Percentiles rank a stretch among this genome's conserved stretches.
These are phyloP conservation scores for Melanogrammus aeglefinus DNA, from an alignment of 2,797 vertebrate species.

Conservation along the genomic window DNA sequence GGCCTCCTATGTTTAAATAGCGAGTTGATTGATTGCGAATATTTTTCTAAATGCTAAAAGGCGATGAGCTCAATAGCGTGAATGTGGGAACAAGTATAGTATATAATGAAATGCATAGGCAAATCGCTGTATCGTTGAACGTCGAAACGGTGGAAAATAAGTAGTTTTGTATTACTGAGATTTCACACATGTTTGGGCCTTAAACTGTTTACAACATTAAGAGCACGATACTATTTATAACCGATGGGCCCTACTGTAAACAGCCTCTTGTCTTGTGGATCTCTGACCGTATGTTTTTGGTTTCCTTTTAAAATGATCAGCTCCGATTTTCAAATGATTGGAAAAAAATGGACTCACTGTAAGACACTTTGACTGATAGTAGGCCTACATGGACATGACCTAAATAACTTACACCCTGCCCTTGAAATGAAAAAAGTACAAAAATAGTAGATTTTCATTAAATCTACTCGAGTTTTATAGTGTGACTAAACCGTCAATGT, in stretches of 20 bases:
- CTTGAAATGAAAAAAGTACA: background rate
- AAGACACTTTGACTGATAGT: background rate
- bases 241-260: constrained; percentile 26
- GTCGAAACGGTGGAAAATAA: constrained; percentile 52
- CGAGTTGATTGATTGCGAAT: background rate
- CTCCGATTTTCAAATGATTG: background rate
- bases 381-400: background rate
- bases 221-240: constrained; percentile 51
- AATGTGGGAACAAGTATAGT: constrained; percentile 30
- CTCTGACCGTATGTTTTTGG: background rate
- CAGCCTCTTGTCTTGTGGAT: background rate
- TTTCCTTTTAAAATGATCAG: background rate
- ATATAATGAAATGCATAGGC: constrained; percentile 47
- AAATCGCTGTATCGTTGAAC: constrained; percentile 26
- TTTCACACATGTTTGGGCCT: constrained; percentile 44
- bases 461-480: background rate
- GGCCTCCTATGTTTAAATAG: background rate
- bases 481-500: background rate
- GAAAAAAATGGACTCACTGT: no score
- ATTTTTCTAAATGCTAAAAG: background rate
- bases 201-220: constrained; percentile 50
- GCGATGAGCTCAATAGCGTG: constrained; percentile 2
- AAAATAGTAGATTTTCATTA: background rate
- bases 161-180: constrained; percentile 38
- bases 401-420: no score